Conservation (phyloP, 2,113 vertebrate genomes). For the Probosciger aterrimus region DNA sequence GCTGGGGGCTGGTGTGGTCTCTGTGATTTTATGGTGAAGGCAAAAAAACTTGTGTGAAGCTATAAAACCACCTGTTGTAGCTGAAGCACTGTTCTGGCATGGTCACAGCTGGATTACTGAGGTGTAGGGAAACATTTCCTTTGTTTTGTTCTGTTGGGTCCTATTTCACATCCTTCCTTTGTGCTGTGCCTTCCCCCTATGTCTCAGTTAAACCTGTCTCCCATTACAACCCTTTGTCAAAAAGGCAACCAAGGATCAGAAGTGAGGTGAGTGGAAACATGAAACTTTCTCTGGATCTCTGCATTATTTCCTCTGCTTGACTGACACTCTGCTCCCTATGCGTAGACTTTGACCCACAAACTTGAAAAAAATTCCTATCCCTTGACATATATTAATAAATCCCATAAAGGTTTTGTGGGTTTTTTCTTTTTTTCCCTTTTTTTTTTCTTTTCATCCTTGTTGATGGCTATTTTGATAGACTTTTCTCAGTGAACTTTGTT, state of each 20-base stretch:
- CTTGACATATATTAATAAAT: background rate
- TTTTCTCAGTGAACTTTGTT: background rate
- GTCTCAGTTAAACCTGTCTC: background rate
- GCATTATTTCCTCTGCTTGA: background rate
- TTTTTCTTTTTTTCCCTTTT: no score
- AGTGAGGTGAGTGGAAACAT: background rate
- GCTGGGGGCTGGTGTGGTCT: background rate
- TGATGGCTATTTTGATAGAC: background rate
- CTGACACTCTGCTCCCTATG: background rate
- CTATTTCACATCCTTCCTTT: background rate
- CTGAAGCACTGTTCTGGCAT: accelerated
- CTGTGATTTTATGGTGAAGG: background rate
- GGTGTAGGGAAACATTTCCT: background rate
- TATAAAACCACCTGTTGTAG: background rate
- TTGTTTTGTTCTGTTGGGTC: background rate
- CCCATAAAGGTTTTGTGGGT: background rate
- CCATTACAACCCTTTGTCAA: background rate
- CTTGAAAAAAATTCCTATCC: background rate
- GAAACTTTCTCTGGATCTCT: background rate
- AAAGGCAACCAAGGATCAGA: background rate
- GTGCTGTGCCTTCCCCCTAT: background rate
- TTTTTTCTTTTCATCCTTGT: background rate
- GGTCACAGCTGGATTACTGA: background rate
- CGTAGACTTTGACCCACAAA: background rate
- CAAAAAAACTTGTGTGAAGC: background rate